Evolutionary conservation across 1,140 invertebrate genomes (phyloP).

Genomic region (Watersipora subatra): DNA sequence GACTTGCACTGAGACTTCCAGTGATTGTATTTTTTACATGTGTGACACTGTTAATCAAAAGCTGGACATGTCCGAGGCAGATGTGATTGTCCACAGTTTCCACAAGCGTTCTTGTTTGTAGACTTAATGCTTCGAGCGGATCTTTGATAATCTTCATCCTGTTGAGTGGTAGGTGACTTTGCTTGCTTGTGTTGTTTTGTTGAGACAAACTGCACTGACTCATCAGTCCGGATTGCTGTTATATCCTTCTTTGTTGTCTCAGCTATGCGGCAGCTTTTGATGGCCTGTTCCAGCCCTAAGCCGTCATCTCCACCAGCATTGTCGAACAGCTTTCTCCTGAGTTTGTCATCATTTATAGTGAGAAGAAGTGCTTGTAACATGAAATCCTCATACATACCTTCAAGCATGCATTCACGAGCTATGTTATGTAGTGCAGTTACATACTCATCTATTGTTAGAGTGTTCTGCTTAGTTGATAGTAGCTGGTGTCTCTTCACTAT

Average conservation of each 20-base stretch:
- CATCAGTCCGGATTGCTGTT: neutral
- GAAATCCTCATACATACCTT: too few relatives aligned
- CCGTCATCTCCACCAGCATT: neutral
- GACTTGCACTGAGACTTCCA: neutral
- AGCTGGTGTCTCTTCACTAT: too few relatives aligned
- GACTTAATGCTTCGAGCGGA: neutral
- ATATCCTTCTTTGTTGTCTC: neutral
- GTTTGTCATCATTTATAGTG: too few relatives aligned
- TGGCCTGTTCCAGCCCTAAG: neutral
- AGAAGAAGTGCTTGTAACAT: too few relatives aligned
- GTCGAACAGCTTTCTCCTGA: neutral
- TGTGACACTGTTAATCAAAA: constrained; percentile 3
- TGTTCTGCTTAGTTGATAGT: too few relatives aligned
- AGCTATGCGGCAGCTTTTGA: neutral
- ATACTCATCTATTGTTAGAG: too few relatives aligned
- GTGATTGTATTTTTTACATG: constrained; percentile 1
- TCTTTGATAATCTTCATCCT: neutral
- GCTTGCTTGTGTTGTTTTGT: too few relatives aligned
- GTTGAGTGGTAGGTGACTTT: neutral
- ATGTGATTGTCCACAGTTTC: neutral
- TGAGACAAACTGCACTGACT: neutral
- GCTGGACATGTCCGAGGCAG: neutral
- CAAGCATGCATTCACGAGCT: too few relatives aligned
- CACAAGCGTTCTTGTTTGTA: neutral
- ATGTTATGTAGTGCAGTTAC: too few relatives aligned